Conservation (phyloP, 2,888 invertebrate species). For the Parnassius smintheus region DNA sequence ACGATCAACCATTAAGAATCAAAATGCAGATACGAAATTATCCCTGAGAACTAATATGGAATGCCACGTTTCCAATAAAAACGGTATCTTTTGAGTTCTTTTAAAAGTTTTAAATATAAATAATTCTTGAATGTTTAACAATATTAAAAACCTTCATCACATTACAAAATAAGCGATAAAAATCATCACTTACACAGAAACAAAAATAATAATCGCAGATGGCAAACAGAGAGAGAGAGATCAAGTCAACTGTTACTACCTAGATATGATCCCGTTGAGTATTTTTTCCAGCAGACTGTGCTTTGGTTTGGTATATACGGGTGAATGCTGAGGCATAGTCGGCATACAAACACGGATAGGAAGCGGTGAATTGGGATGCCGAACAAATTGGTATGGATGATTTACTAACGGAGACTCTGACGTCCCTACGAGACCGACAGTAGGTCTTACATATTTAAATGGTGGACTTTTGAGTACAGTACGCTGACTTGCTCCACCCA, state of each 20-base stretch:
- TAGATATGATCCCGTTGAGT: conserved; percentile 60
- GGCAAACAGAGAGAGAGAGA: neutral
- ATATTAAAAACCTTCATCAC: too few relatives aligned
- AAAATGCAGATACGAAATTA: too few relatives aligned
- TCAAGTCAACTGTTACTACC: conserved; percentile 25
- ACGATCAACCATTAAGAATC: too few relatives aligned
- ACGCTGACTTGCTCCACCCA: conserved; percentile 62
- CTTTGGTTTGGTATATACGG: conserved; percentile 47
- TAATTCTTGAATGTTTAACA: too few relatives aligned
- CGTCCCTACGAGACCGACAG: conserved; percentile 62
- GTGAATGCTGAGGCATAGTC: conserved; percentile 41
- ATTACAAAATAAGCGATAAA: too few relatives aligned
- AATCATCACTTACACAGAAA: too few relatives aligned
- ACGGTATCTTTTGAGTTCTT: too few relatives aligned
- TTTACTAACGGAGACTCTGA: conserved; percentile 58
- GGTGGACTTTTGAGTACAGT: conserved; percentile 54
- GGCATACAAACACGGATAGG: conserved; percentile 65
- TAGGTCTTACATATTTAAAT: conserved; percentile 47
- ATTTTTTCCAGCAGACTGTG: conserved; percentile 61
- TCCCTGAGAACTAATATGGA: too few relatives aligned
- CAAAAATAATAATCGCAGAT: too few relatives aligned
- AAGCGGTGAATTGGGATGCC: conserved; percentile 43
- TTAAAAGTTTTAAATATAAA: too few relatives aligned
- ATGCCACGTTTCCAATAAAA: too few relatives aligned
- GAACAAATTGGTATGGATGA: conserved; percentile 69